Base-by-base conservation (phyloP, 2,888 invertebrate species). In the Meliscaeva auricollis region DNA sequence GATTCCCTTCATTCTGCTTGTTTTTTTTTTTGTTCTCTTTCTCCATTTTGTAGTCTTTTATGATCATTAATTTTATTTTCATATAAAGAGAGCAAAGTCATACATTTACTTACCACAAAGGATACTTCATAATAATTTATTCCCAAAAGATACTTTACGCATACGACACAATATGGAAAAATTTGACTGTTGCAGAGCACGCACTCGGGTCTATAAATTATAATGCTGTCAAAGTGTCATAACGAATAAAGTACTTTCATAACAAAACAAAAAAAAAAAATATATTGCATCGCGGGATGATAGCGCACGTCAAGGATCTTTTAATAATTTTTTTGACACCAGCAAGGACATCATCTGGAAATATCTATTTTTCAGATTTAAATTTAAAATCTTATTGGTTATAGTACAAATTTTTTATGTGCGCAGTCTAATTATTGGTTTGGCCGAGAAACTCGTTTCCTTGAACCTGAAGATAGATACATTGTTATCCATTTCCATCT, bases 1-100 rank as follows among this genome's bases (percentile, higher is more conserved):
- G 6, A 70, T 17, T 54, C 13, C 38, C 48, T 66, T 1, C 1
- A 15, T 44, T 62, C 4, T 15, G 15, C 15, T 26, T 17, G 3
- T 8, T 32, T 15, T 46, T n/a, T 41, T 32, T 32, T n/a, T n/a
- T n/a, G n/a, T n/a, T n/a, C n/a, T 41, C 38, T 20, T 64, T 32
- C 32, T 32, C 48, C 66, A 64, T 50, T 64, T 69, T 79, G 74
- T 46, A 70, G 75, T 46, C 84, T 60, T 84, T 80, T 80, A 26
- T 84, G 66, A 68, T 75, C 52, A 79, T 79, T 75, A 75, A 84
- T 73, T 82, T 68, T 77, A 48, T 77, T 82, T 82, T 68, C 68
- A 35, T 68, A 17, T 17, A 46, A 44, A 48, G 60, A 66, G 20
- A 54, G 68, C 72, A 62, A 72, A 78, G 54, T 62, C 69, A 74